phyloP scores from a whole-genome alignment of 2,113 vertebrate species.

The Anguilla rostrata region DNA sequence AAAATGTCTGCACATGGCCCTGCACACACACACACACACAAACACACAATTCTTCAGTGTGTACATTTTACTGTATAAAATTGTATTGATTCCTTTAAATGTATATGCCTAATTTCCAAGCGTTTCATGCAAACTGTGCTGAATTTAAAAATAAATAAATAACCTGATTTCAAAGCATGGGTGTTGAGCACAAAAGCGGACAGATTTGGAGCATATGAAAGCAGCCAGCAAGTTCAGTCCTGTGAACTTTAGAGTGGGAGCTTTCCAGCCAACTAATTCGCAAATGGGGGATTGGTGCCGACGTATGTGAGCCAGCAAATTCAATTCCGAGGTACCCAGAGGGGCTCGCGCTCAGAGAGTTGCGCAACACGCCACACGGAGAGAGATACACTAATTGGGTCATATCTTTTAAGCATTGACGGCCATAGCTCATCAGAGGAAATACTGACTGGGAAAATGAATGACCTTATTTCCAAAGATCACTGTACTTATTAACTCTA shows the following conservation, averaged over 20 bases:
- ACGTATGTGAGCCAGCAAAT: conserved; percentile 57
- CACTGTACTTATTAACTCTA: conserved; percentile 10
- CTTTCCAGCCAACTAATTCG: conserved; percentile 38
- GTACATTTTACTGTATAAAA: no score
- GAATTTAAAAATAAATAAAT: not conserved
- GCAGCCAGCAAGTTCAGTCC: conserved; percentile 36
- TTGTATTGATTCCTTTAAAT: no score
- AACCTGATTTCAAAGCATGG: conserved; percentile 33
- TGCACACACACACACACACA: no score
- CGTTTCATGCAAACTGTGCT: not conserved
- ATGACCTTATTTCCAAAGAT: not conserved
- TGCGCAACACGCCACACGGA: conserved; percentile 47
- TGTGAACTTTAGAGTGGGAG: conserved; percentile 40
- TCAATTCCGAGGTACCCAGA: conserved; percentile 52
- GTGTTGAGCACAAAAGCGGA: conserved; percentile 37
- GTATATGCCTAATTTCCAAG: no score
- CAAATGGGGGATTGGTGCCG: conserved; percentile 46
- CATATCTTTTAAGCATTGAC: conserved; percentile 45
- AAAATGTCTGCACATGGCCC: no score
- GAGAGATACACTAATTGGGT: conserved; percentile 51
- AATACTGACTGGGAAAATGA: not conserved
- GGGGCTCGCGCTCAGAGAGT: conserved; percentile 50
- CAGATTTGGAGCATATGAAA: conserved; percentile 44
- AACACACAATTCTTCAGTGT: no score
- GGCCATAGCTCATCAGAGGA: conserved; percentile 24